Evolutionary conservation across 2,888 invertebrate genomes (phyloP), one percentile per base, ranked within the genome.

Genomic region (Tetranychus truncatus): DNA sequence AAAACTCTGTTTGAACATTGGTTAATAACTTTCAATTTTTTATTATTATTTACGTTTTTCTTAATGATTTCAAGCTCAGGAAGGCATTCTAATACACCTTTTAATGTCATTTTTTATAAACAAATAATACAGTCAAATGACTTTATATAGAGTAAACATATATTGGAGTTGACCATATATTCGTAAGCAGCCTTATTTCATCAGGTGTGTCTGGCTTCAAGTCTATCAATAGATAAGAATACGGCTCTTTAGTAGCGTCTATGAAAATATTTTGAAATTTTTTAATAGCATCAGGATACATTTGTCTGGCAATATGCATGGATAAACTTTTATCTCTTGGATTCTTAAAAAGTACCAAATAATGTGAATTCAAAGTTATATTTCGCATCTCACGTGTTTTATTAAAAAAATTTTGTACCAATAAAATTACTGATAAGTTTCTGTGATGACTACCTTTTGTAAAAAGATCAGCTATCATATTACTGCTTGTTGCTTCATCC

Each of bases 361-460:
- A 72, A 46, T 46, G 46, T 2, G 46, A 2, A 72, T 72, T 72
- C 5, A 72, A 3, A 4, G 45, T 34, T 15, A 72, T 72, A 69
- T n/a, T n/a, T n/a, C n/a, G n/a, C n/a, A n/a, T 69, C 1, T 69
- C n/a, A 11, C 20, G 15, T 4, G n/a, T 20, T 20, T 1, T 18
- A n/a, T 4, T 5, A 9, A 69, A 69, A 20, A 69, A 69, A 11
- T 69, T 69, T 20, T 69, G 69, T n/a, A 20, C 20, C 11, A 69
- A 8, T 69, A 69, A 1, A 69, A 69, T 69, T 1, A 69, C 9
- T 69, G n/a, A 69, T 69, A 69, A 24, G 21, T 69, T 69, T 20
- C 69, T 18, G 20, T 69, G 69, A 69, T 69, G 69, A 69, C 69
- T 69, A 1, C 66, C 66, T 66, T 69, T 69, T 20, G 69, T 69